Base-by-base conservation (phyloP, 2,113 vertebrate genomes). In the Leucopternis melanops region DNA sequence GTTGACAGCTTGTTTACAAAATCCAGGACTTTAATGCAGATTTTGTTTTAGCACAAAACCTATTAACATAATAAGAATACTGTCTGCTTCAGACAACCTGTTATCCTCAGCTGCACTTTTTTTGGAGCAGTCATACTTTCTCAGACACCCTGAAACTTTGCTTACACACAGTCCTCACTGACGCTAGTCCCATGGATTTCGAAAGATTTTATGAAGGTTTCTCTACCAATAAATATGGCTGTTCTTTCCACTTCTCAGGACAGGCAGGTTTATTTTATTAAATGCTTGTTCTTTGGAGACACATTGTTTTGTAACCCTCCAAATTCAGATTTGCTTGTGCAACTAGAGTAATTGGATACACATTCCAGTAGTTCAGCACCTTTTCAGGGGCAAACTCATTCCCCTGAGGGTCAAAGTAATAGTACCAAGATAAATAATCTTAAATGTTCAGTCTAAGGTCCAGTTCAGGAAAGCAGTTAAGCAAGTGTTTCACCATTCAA, bases 1-100 rank as follows among this genome's bases (percentile, higher is more conserved):
- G 87, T 92, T 92, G 95, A 97, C 81, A 90, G 55, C 34, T 81
- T 95, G 85, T 94, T 97, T 96, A 96, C 87, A 95, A 93, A 95
- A 95, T 40, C 3, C 6, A 81, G 22, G 74, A 78, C 63, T 90
- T 84, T 42, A 90, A 78, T 86, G 65, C 57, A 84, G 90, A 63
- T 88, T 92, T 93, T 81, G n/a, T 90, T 92, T 92, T 69, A 94
- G 47, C 50, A 59, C 42, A 63, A 88, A 84, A 59, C 16, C 50
- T 81, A 74, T 71, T 92, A 90, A 31, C 59, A 36, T 59, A 79
- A 58, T 59, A 94, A 94, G 57, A 85, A 50, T 54, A 55, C 20
- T 2, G 4, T 47, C n/a, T 86, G 75, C 47, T 80, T 81, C 61
- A 91, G 61, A 58, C 20, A 92, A 73, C 32, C 36, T 77, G 45